Conservation (phyloP, 2,797 vertebrate species). For the Dicrostonyx torquatus region DNA sequence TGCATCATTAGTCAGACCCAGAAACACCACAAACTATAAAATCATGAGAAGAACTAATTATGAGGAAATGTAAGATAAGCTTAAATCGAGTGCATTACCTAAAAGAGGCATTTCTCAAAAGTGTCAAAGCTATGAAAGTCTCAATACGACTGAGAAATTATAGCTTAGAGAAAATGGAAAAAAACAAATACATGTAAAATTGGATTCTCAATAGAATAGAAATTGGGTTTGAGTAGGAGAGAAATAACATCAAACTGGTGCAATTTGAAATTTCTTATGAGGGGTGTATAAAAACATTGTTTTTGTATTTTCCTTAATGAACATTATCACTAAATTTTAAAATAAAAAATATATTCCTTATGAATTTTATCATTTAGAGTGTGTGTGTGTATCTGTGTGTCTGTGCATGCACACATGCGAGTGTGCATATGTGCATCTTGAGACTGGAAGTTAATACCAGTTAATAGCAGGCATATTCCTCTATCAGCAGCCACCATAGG, state of each 20-base stretch:
- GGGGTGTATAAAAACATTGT: background rate
- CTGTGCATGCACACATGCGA: background rate
- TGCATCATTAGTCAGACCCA: background rate
- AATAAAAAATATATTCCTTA: background rate
- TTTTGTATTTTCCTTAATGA: background rate
- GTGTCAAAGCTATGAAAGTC: background rate
- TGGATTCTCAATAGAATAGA: background rate
- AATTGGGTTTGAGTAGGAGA: background rate
- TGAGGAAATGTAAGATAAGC: background rate
- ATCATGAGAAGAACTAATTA: background rate
- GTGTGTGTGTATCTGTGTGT: background rate
- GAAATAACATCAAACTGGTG: constrained; percentile 4
- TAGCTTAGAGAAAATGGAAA: background rate
- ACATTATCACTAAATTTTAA: background rate
- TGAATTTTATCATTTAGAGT: background rate
- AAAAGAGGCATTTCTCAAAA: background rate
- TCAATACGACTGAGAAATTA: background rate
- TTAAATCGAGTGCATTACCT: background rate
- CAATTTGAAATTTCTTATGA: background rate
- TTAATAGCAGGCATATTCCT: background rate
- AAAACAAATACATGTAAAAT: background rate
- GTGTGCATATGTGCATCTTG: background rate
- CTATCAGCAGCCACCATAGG: too few relatives aligned
- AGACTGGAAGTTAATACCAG: background rate
- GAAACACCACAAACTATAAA: background rate